phyloP scores from a whole-genome alignment of 2,888 invertebrate genomes.

The Stenurella melanura region DNA sequence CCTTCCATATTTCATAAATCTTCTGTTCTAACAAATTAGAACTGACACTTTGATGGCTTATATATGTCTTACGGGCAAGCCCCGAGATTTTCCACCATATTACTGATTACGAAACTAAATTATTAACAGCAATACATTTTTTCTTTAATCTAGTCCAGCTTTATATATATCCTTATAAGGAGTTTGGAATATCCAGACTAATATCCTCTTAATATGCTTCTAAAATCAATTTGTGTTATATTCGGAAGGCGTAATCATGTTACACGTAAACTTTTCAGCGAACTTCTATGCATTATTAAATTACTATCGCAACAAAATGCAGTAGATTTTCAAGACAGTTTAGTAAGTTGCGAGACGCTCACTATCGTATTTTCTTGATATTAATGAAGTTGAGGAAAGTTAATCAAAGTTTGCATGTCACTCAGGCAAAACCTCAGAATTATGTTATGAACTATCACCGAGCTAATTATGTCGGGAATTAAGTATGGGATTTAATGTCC shows the following conservation, averaged over 20 bases:
- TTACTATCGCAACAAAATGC: slow-evolving; percentile 25
- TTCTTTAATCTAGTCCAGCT: no score
- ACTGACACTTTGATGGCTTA: no score
- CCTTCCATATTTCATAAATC: no score
- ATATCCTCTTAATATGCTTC: slow-evolving; percentile 2
- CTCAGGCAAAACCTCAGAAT: slow-evolving; percentile 25
- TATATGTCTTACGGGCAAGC: no score
- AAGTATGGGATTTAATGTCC: neutral
- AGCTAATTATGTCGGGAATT: slow-evolving; percentile 25
- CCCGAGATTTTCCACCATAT: no score
- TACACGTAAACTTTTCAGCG: slow-evolving; percentile 7
- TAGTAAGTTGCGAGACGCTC: neutral
- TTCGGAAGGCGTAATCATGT: slow-evolving; percentile 22
- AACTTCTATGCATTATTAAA: slow-evolving; percentile 17
- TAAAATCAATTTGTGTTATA: slow-evolving; percentile 7
- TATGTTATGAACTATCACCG: slow-evolving; percentile 29
- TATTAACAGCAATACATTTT: no score
- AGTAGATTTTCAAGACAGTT: slow-evolving; percentile 27
- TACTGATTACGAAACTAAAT: no score
- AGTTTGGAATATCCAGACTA: neutral
- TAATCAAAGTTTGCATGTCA: slow-evolving; percentile 35
- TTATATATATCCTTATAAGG: no score
- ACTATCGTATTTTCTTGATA: slow-evolving; percentile 22
- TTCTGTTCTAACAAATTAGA: no score
- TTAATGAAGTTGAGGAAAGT: slow-evolving; percentile 39